A percentile compares a stretch with the other conserved stretches of the same genome.
Conservation (phyloP, 2,113 vertebrate species). For the Glaucomys volans region DNA sequence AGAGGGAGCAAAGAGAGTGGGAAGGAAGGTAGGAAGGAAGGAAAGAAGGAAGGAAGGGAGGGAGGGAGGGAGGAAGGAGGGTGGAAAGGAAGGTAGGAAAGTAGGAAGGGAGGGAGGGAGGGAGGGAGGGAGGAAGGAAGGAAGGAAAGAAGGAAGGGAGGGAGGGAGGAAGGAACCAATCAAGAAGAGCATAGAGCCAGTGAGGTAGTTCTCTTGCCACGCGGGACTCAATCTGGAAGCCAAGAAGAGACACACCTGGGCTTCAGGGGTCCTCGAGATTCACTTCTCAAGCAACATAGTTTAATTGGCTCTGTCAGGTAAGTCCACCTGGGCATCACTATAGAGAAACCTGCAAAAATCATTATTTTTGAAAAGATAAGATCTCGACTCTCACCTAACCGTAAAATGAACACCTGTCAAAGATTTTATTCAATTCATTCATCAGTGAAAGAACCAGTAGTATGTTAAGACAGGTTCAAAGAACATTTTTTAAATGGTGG, state of each 20-base stretch:
- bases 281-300: not conserved
- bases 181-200: not conserved
- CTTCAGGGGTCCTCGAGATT: not conserved
- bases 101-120: no score
- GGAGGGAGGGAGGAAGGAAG: no score
- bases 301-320: not conserved
- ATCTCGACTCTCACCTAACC: constrained; percentile 26
- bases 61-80: no score
- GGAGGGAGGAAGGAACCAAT: not conserved
- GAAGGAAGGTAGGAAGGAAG: no score
- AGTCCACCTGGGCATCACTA: not conserved
- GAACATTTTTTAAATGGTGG: not conserved
- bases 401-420: constrained; percentile 44
- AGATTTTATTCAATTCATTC: constrained; percentile 58
- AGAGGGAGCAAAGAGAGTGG: no score
- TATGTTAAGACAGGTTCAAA: constrained; percentile 20
- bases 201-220: not conserved
- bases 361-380: constrained; percentile 49
- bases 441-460: constrained; percentile 27
- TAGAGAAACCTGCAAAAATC: constrained; percentile 18
- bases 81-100: no score
- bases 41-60: no score
- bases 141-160: no score
- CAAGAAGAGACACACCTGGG: not conserved
- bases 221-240: not conserved